Base-by-base conservation (phyloP, 2,797 vertebrate genomes). In the Notolepis coatsorum region DNA sequence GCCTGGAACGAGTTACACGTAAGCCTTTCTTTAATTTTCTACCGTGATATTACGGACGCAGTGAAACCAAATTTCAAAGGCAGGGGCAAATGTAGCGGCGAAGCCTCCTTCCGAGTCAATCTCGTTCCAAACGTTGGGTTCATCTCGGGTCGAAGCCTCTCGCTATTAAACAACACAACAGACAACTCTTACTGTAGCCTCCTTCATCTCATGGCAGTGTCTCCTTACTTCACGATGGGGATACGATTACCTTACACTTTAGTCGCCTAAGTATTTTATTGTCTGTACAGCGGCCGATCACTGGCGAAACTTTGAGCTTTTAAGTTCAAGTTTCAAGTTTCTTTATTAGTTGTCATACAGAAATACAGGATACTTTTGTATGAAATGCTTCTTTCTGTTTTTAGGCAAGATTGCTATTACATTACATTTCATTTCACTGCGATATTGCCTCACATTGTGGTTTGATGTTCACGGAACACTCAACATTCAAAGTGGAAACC, bases 1-100 rank as follows among this genome's bases (percentile, higher is more conserved):
- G 68, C 64, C 15, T 18, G 42, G 42, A 68, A 77, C 78, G 63
- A 88, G 82, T 71, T 49, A 60, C 55, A 73, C 24, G 51, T 61
- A 7, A 13, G 33, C 13, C 3, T n/a, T 81, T 76, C 77, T 77
- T 75, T 76, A 60, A 31, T 23, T 60, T 70, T 72, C 58, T 17
- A 57, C 45, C 39, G 21, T 33, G 27, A 41, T 4, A 28, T 73
- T 48, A 47, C 51, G 27, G 54, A 56, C 35, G n/a, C 25, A 23
- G 35, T 59, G 49, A 46, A 31, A 66, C 15, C 39, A 51, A 15
- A 27, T 54, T 39, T 23, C 27, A 7, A 24, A 18, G 17, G n/a
- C 48, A 35, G 30, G 4, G 17, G 15, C 7, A 23, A 24, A 47
- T 4, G 24, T 5, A 13, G 13, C 43, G 7, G 13, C 35, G 7